Evolutionary conservation across 2,888 invertebrate species (phyloP).

Genomic region (Idaea dimidiata): DNA sequence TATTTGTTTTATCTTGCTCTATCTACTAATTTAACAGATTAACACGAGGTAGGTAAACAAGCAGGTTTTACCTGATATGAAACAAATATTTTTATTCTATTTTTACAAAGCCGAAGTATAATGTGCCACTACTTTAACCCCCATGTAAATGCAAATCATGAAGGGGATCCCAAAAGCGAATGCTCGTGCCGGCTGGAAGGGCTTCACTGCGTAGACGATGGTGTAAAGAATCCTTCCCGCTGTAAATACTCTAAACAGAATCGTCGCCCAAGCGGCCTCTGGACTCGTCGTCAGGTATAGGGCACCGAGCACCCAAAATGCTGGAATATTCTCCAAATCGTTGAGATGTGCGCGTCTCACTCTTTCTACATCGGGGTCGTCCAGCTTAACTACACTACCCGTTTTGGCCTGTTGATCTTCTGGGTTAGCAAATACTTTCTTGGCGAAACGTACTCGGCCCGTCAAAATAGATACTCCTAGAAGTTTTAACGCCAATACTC

Average conservation of each 20-base stretch:
- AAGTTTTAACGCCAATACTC: constrained; percentile 50
- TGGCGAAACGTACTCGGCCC: constrained; percentile 36
- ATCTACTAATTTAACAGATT: not conserved
- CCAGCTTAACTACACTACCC: constrained; percentile 47
- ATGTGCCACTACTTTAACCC: constrained; percentile 45
- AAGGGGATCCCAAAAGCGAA: constrained; percentile 51
- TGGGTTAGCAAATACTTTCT: constrained; percentile 58
- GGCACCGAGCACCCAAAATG: constrained; percentile 80
- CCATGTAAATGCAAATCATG: constrained; percentile 57
- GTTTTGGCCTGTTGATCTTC: constrained; percentile 40
- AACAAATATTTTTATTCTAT: not conserved
- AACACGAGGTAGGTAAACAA: not conserved
- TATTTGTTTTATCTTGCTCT: not conserved
- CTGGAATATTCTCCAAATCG: constrained; percentile 86
- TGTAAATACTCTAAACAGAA: constrained; percentile 69
- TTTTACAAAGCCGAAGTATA: constrained; percentile 39
- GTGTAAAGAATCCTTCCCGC: constrained; percentile 81
- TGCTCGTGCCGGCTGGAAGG: constrained; percentile 76
- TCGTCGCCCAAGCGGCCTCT: constrained; percentile 40
- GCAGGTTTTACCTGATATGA: not conserved
- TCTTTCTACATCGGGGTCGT: constrained; percentile 63
- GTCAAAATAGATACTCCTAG: constrained; percentile 47
- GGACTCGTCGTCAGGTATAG: constrained; percentile 82
- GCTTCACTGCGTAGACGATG: constrained; percentile 82
- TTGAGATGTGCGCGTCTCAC: constrained; percentile 83